These are phyloP conservation scores for Telmatochromis sp. DNA, from an alignment of 2,113 vertebrate genomes.

Conservation along the genomic window DNA sequence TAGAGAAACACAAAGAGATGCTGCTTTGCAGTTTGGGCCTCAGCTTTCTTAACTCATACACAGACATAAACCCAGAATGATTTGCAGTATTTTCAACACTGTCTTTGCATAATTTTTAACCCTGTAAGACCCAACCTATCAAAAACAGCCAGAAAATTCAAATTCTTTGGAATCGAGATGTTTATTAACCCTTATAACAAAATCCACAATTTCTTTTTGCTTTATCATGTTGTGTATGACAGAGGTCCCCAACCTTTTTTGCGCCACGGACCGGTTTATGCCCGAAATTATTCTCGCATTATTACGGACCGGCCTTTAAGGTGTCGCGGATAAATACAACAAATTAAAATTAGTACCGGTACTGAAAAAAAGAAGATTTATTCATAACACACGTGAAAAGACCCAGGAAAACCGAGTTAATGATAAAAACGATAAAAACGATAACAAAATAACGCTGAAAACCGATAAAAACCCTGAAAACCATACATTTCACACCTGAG, in stretches of 20 bases:
- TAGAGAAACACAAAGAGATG: not conserved
- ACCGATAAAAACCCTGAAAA: too few species aligned
- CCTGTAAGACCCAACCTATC: not conserved
- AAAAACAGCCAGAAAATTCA: not conserved
- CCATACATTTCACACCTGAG: too few species aligned
- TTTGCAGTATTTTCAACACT: not conserved
- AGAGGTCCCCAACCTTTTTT: too few species aligned
- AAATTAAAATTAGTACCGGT: fast-evolving
- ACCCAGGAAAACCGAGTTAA: too few species aligned
- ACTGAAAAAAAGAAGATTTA: too few species aligned
- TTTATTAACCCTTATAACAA: not conserved
- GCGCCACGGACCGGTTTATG: fast-evolving
- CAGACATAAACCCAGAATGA: not conserved
- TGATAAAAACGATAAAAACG: fast-evolving
- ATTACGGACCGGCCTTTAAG: too few species aligned
- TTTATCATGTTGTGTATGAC: fast-evolving
- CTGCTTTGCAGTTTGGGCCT: fast-evolving
- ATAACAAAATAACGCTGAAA: too few species aligned
- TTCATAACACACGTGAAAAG: too few species aligned
- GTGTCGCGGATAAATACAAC: too few species aligned
- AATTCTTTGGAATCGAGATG: not conserved
- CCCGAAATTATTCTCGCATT: fast-evolving
- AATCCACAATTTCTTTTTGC: not conserved
- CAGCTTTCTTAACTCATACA: not conserved
- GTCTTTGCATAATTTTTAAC: not conserved